Evolutionary conservation across 2,888 invertebrate genomes (phyloP), one percentile per base, ranked within the genome.

Genomic region (Drosophila mimetica): DNA sequence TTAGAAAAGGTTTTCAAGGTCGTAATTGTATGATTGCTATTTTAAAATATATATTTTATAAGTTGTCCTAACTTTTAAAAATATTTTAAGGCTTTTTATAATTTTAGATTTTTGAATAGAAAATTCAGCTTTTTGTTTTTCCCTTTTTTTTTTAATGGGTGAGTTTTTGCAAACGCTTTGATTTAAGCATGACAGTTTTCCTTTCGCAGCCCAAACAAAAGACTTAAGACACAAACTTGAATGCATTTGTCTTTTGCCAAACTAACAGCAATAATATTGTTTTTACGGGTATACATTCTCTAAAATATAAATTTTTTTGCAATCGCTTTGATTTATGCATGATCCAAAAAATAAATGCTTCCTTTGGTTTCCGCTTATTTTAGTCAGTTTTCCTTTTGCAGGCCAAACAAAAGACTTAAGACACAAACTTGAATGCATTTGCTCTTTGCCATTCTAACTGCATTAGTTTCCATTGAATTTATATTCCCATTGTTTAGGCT

Each of bases 371-470:
- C 28, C 34, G 16, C 37, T 57, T 34, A 9, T 30, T 36, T 64
- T 34, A 39, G 16, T 13, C 18, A 1, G 11, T 3, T 32, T 30
- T 54, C 46, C 32, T 50, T 34, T 64, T 20, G 28, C 14, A 4
- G 9, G 37, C 64, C 48, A 77, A 86, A 81, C 87, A 71, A 81
- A 84, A 84, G 81, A 84, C 87, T 83, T 69, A 34, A 52, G 66
- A 53, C 77, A 83, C 86, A 65, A 79, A 77, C 86, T 86, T 34
- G 64, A 59, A 54, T 65, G 55, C 48, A 41, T 22, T 59, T 28
- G 36, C 18, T 11, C 46, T 28, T 1, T 37, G 36, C 9, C 34
- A 36, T 60, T 60, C 28, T 47, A 37, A 25, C 14, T 34, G 46
- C 53, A 16, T 34, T 36, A 5, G 18, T 48, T 71, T 71, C 16